These are phyloP conservation scores for Scaptomyza hsui DNA, from an alignment of 1,140 invertebrate genomes.

Conservation along the genomic window DNA sequence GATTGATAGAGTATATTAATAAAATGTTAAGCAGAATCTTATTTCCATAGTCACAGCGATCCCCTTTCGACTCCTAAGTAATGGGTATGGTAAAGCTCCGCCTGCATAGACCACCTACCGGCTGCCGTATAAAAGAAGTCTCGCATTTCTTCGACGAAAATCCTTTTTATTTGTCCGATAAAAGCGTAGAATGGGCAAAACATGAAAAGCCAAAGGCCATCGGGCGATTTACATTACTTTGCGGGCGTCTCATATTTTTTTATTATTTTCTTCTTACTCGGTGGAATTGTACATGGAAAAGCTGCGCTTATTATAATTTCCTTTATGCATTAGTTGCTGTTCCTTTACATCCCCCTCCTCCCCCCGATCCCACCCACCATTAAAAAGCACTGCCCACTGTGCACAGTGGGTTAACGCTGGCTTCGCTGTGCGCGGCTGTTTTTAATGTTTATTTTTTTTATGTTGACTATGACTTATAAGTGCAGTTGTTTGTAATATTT, in stretches of 20 bases:
- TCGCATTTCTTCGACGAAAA: constrained; percentile 73
- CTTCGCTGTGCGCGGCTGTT: constrained; percentile 47
- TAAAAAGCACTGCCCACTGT: constrained; percentile 53
- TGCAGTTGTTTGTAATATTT: constrained; percentile 46
- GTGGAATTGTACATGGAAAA: constrained; percentile 53
- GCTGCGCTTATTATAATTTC: constrained; percentile 76
- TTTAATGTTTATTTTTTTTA: constrained; percentile 42
- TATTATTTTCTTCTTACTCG: constrained; percentile 46
- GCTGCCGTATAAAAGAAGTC: constrained; percentile 66
- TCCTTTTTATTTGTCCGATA: constrained; percentile 82
- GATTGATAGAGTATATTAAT: no score
- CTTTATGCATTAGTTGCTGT: constrained; percentile 61
- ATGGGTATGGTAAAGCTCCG: not conserved
- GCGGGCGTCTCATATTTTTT: constrained; percentile 58
- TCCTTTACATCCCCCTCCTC: constrained; percentile 3
- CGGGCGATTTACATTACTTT: constrained; percentile 74
- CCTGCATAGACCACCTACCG: constrained; percentile 27
- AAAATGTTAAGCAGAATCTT: no score
- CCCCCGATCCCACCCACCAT: no score
- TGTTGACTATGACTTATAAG: constrained; percentile 44
- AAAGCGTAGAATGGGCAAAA: constrained; percentile 40
- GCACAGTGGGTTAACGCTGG: constrained; percentile 77
- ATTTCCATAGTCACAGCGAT: not conserved
- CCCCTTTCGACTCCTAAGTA: not conserved
- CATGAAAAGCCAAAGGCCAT: constrained; percentile 36